Conservation (phyloP, 2,888 invertebrate species). For the Timema cristinae region DNA sequence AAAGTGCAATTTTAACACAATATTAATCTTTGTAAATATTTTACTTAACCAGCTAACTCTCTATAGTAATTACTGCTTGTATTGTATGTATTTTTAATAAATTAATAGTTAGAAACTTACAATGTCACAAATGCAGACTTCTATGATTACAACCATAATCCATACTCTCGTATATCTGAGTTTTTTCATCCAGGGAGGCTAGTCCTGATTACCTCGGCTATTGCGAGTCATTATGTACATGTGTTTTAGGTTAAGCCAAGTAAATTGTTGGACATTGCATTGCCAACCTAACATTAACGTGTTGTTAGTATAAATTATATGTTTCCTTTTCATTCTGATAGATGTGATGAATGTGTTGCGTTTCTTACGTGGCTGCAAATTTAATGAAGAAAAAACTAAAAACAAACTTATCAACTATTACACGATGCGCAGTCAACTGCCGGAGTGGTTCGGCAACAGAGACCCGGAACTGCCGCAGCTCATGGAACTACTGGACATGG, state of each 20-base stretch:
- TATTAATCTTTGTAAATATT: too few relatives aligned
- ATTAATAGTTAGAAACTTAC: not conserved
- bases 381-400: slow-evolving; percentile 54
- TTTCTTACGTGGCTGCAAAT: slow-evolving; percentile 60
- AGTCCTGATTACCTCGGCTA: not conserved
- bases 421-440: slow-evolving; percentile 50
- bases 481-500: slow-evolving; percentile 54
- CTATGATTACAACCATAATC: not conserved
- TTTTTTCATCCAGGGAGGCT: not conserved
- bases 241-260: not conserved
- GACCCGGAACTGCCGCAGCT: slow-evolving; percentile 55
- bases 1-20: too few relatives aligned
- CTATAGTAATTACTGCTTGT: too few relatives aligned
- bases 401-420: slow-evolving; percentile 56
- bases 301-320: too few relatives aligned
- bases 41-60: too few relatives aligned
- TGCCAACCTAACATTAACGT: too few relatives aligned
- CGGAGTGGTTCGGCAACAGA: slow-evolving; percentile 59
- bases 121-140: not conserved
- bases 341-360: slow-evolving; percentile 52
- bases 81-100: not conserved
- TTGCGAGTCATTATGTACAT: not conserved
- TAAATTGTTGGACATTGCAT: too few relatives aligned
- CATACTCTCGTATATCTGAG: not conserved
- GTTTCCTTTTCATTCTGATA: slow-evolving; percentile 24